Evolutionary conservation across 2,888 invertebrate species (phyloP), one percentile per base, ranked within the genome.

Genomic region (Tigriopus californicus): DNA sequence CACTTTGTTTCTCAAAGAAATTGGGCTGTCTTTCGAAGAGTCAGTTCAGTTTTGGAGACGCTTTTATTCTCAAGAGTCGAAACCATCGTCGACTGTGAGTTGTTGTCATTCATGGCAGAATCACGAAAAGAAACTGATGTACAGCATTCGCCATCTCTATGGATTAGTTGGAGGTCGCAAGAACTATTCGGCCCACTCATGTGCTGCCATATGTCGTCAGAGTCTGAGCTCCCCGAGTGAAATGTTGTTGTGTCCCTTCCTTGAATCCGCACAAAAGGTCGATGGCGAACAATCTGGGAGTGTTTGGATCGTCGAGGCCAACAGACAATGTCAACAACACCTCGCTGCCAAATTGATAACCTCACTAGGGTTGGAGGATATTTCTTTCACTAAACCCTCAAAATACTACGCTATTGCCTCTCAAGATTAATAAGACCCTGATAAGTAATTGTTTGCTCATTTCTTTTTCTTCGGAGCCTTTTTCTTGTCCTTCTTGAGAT

Each of bases 1-100:
- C 71, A 87, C 91, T 0, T 75, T 97, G 44, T 99, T 92, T 69
- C 73, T 98, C 1, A 98, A 98, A 76, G 94, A 86, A 3, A 86
- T 92, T 66, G 97, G 97, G 0, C 79, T 99, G 1, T 80, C 82
- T 1, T 72, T 95, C 49, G 94, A 97, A 66, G 89, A 94, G 71
- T 82, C 91, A 0, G 69, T 95, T 61, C 74, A 78, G 61, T 94
- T 94, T 71, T 98, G 94, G 90, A 79, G 83, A 13, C 22, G 6
- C 20, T 22, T 20, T 22, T 49, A 49, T 22, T 56, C 64, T 80
- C 95, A 70, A 94, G 97, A 66, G 82, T 83, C 0, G 88, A 88
- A 71, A 78, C 78, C 60, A 74, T 77, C 66, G 75, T 76, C 66
- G 81, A 83, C 67, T 89, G 90, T 68, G 79, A 66, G 22, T 12